Evolutionary conservation across 2,888 invertebrate genomes (phyloP), one percentile per base, ranked within the genome.

Genomic region (Oxytorus armatus): DNA sequence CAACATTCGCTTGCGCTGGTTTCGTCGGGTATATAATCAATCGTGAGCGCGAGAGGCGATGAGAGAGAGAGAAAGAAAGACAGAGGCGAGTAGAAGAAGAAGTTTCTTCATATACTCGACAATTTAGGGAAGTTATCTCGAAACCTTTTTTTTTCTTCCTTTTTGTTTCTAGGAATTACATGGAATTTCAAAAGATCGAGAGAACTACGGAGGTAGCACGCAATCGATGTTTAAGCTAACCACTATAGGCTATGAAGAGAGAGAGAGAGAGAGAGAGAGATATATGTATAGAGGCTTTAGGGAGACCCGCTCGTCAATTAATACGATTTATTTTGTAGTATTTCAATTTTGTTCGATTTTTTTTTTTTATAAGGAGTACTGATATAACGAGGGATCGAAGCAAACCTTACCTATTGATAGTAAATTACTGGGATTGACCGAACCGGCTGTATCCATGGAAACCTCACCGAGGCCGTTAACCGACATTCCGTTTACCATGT

Each of bases 381-480:
- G 84, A 70, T 84, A 84, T 79, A 84, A 76, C 76, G 84, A 83
- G 81, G 83, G 82, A 84, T 84, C 84, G 80, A 83, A 83, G 83
- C 82, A 85, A 77, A 84, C 85, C 89, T 90, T 88, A 91, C 91
- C 91, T 87, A 91, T 90, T 79, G 91, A 87, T 82, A 91, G 88
- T 82, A 91, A 88, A 87, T 89, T 91, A 89, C 92, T 93, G 84
- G 93, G 92, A 89, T 93, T 93, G 44, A 94, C 93, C 55, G 93
- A 92, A 85, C 94, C 94, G 74, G 94, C 93, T 72, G 95, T 94
- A 88, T 95, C 95, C 94, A 95, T 95, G 21, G 95, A 94, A 79
- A 95, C 95, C 90, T 96, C 96, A 18, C 95, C 95, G 47, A 96
- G 93, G 69, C 96, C 96, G 88, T 96, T 96, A 21, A 96, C 95